A percentile compares a stretch with the other conserved stretches of the same genome.
phyloP scores from a whole-genome alignment of 2,113 vertebrate species.

The Platysteira castanea region DNA sequence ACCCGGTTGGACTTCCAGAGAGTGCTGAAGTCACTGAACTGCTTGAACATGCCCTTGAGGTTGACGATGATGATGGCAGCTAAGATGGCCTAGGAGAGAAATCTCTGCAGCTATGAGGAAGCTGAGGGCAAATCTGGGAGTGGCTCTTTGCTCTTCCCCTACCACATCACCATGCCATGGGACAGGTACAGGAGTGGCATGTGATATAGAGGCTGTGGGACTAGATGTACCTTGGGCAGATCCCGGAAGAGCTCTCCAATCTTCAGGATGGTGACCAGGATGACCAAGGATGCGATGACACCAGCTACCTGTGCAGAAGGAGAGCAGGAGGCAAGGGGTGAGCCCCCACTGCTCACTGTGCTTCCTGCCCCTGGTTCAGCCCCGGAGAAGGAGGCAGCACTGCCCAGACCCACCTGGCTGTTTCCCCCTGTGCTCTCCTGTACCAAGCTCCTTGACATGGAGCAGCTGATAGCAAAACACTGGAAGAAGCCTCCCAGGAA shows the following conservation, averaged over 20 bases:
- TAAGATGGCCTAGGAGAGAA: slow-evolving; percentile 82
- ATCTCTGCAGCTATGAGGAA: not conserved
- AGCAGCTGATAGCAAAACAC: slow-evolving; percentile 91
- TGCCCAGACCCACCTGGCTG: slow-evolving; percentile 80
- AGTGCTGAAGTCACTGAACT: slow-evolving; percentile 77
- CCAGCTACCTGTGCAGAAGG: slow-evolving; percentile 79
- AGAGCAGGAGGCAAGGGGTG: rapidly evolving
- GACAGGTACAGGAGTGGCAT: not conserved
- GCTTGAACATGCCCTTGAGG: slow-evolving; percentile 92
- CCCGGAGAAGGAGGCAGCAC: rapidly evolving
- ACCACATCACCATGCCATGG: not conserved
- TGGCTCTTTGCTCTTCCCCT: not conserved
- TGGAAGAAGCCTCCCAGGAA: slow-evolving; percentile 86
- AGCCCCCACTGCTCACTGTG: rapidly evolving
- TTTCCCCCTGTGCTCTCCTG: slow-evolving; percentile 89
- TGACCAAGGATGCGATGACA: slow-evolving; percentile 83
- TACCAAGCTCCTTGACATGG: slow-evolving; percentile 92
- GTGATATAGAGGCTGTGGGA: rapidly evolving
- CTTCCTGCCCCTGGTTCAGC: not conserved
- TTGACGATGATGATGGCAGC: slow-evolving; percentile 85
- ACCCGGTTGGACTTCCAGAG: slow-evolving; percentile 85
- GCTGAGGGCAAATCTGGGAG: not conserved
- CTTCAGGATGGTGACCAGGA: slow-evolving; percentile 88
- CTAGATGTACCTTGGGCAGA: slow-evolving; percentile 85
- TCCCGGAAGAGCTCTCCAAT: slow-evolving; percentile 86